A percentile compares a stretch with the other conserved stretches of the same genome.
Conservation (phyloP, 2,113 vertebrate genomes). For the Dromas ardeola region DNA sequence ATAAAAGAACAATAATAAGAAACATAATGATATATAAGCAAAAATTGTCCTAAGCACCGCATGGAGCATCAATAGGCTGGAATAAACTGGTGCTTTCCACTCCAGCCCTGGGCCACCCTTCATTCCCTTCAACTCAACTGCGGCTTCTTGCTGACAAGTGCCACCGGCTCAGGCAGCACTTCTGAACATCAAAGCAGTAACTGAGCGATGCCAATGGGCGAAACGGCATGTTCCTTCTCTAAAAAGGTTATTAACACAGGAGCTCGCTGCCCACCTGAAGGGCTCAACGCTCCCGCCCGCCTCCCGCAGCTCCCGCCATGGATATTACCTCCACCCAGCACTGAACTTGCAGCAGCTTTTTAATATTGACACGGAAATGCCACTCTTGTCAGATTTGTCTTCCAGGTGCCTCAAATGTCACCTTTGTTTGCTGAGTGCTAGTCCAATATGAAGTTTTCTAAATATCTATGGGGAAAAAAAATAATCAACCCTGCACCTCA, state of each 20-base stretch:
- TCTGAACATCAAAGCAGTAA: not conserved
- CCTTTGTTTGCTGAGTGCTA: not conserved
- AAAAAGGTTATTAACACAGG: not conserved
- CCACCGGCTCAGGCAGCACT: not conserved
- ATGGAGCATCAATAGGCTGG: not conserved
- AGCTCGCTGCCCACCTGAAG: not conserved
- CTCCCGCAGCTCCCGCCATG: not conserved
- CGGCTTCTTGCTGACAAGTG: fast-evolving
- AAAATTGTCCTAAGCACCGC: not conserved
- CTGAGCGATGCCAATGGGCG: fast-evolving
- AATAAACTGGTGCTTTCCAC: not conserved
- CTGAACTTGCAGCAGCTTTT: not conserved
- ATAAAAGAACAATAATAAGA: not conserved
- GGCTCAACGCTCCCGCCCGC: not conserved
- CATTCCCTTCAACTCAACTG: not conserved
- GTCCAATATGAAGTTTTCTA: slow-evolving; percentile 14
- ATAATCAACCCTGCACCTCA: not conserved
- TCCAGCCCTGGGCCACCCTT: not conserved
- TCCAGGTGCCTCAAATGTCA: slow-evolving; percentile 36
- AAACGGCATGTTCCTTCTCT: not conserved
- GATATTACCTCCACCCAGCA: not conserved
- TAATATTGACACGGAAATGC: not conserved
- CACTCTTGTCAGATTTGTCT: not conserved
- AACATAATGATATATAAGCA: not conserved
- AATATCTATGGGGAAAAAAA: not conserved